Evolutionary conservation across 2,113 vertebrate genomes (phyloP).

Genomic region (Urocynchramus pylzowi): DNA sequence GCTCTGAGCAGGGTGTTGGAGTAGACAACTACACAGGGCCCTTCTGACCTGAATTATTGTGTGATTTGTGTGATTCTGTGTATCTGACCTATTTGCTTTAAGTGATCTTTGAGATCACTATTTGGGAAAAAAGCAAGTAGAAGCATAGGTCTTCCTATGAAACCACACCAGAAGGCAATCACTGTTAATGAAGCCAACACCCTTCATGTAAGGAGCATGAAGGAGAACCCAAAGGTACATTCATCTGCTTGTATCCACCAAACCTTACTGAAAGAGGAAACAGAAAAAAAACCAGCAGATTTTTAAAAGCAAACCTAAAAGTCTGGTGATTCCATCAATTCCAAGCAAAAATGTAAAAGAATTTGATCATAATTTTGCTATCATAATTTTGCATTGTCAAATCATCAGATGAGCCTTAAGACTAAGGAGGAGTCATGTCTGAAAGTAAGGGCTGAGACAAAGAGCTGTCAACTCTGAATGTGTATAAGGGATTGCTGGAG

Average conservation of each 20-base stretch:
- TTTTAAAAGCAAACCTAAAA: neutral
- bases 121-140: neutral
- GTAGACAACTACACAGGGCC: neutral
- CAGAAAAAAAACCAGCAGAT: accelerated
- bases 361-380: neutral
- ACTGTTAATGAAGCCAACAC: neutral
- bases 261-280: neutral
- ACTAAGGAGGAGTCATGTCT: neutral
- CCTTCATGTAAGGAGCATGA: neutral
- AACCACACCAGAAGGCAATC: neutral
- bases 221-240: neutral
- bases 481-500: neutral
- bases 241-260: accelerated
- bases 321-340: neutral
- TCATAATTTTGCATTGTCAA: neutral
- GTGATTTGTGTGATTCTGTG: neutral
- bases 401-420: neutral
- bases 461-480: neutral
- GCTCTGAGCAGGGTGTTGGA: neutral
- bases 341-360: neutral
- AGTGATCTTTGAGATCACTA: neutral
- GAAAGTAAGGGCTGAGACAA: neutral
- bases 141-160: neutral
- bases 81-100: neutral
- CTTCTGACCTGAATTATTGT: neutral